A percentile compares a stretch with the other conserved stretches of the same genome.
Conservation (phyloP, 2,797 vertebrate genomes). For the Micropoecilia bifurca region DNA sequence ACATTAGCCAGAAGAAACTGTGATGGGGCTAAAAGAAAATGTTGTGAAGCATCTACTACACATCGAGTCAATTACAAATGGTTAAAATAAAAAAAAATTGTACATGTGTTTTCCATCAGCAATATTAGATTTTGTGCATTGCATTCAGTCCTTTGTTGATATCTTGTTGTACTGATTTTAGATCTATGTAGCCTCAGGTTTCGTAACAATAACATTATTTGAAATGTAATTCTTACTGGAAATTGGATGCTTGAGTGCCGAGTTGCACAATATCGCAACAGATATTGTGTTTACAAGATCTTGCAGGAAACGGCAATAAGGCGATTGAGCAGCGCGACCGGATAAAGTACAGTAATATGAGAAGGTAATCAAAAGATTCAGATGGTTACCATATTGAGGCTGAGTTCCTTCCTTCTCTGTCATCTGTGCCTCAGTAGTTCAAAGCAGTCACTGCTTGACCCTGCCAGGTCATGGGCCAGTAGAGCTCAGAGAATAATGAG, state of each 20-base stretch:
- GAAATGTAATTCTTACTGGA: not conserved
- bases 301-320: not conserved
- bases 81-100: not conserved
- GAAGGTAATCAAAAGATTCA: not conserved
- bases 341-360: not conserved
- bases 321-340: not conserved
- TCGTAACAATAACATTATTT: not conserved
- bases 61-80: not conserved
- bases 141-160: not conserved
- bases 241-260: not conserved
- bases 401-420: conserved; percentile 10
- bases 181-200: not conserved
- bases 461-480: conserved; percentile 30
- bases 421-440: conserved; percentile 15
- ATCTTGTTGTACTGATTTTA: not conserved
- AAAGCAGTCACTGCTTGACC: conserved; percentile 2
- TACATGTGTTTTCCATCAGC: not conserved
- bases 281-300: conserved; percentile 4
- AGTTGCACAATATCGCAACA: conserved; percentile 15
- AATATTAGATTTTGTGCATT: not conserved
- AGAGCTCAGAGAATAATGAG: conserved; percentile 54
- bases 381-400: not conserved
- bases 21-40: not conserved
- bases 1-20: not conserved
- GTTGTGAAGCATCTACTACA: conserved; percentile 5